Base-by-base conservation (phyloP, 2,888 invertebrate genomes). In the Athetis lepigone region DNA sequence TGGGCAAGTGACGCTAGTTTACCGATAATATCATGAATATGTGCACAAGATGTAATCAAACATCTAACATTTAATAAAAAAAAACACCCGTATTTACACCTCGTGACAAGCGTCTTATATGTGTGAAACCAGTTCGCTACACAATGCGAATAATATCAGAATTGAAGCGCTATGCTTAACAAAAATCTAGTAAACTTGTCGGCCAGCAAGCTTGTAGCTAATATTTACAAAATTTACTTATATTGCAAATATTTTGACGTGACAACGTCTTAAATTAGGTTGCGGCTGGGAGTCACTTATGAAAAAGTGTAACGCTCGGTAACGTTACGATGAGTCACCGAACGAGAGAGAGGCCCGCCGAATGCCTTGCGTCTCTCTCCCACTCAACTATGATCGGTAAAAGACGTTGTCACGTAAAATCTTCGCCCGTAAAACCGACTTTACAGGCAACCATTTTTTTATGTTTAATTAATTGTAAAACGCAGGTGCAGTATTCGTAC, bases 21-120 rank as follows among this genome's bases (percentile, higher is more conserved):
- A 6, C 47, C 6, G 39, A 63, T 52, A 39, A 42, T 21, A 57
- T 57, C 59, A 55, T 11, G 21, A 49, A 40, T 29, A 25, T 51
- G 42, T 43, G 29, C 54, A 61, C 25, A 42, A 54, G 23, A 25
- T 49, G 58, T 65, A 59, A 65, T 47, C 36, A 50, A 61, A 61
- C 25, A 21, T 21, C 42, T 59, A 62, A 71, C 55, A 45, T 61
- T 64, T 68, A 52, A 56, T 65, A 51, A 77, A 69, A 77, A 51
- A 77, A 69, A 77, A 75, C 61, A 77, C 56, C 74, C 69, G 52
- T 77, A 69, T 77, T 73, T 51, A 52, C 61, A 47, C 7, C 39
- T 70, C 74, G 74, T 78, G 77, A 80, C 39, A 27, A 43, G 27
- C 73, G 73, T 72, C 70, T 65, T 40, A 25, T 6, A 42, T n/a